These are phyloP conservation scores for Himalopsyche tibetana DNA, from an alignment of 2,888 invertebrate species.

Conservation along the genomic window DNA sequence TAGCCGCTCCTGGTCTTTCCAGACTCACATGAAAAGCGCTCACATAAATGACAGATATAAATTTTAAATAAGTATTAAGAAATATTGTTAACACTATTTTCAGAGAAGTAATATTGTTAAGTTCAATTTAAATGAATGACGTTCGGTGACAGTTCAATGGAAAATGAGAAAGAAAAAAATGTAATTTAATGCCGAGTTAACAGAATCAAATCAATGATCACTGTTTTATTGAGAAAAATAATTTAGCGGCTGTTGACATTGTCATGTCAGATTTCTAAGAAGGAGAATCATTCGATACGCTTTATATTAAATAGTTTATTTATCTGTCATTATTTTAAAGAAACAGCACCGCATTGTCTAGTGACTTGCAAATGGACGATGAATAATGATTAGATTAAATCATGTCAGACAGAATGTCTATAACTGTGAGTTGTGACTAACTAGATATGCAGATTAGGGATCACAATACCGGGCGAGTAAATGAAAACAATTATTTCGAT, in stretches of 20 bases:
- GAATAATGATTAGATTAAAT: neutral
- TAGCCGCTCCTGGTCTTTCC: too few relatives aligned
- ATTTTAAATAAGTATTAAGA: neutral
- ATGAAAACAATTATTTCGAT: too few relatives aligned
- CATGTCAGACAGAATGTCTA: neutral
- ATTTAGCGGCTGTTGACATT: neutral
- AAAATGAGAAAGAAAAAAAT: neutral
- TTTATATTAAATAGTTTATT: neutral
- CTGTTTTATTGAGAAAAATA: constrained; percentile 6
- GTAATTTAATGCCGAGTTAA: neutral
- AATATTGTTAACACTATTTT: neutral
- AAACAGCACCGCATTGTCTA: neutral
- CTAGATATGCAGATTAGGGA: too few relatives aligned
- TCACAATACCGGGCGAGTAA: too few relatives aligned
- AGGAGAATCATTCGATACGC: constrained; percentile 3
- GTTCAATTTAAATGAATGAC: neutral
- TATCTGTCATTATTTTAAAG: neutral
- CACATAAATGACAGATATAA: too few relatives aligned
- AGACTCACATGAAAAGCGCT: too few relatives aligned
- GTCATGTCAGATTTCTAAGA: neutral
- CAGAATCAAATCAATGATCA: neutral
- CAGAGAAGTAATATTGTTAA: neutral
- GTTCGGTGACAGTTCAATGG: neutral
- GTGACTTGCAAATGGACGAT: neutral
- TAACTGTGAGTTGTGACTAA: too few relatives aligned